Conservation (phyloP, 2,113 vertebrate species). For the Pollimyrus isidori region DNA sequence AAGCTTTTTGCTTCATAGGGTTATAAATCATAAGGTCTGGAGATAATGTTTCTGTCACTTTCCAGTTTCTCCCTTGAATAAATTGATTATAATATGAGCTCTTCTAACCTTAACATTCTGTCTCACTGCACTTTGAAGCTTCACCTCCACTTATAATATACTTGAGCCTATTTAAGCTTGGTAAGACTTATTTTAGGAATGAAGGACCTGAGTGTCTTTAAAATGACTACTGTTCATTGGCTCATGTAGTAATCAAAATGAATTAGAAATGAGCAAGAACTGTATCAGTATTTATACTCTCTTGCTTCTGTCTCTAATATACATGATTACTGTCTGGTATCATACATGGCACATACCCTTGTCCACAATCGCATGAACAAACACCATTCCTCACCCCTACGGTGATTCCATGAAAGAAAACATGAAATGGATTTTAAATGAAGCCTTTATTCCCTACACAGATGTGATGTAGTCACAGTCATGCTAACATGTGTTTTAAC, state of each 20-base stretch:
- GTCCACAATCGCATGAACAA: not conserved
- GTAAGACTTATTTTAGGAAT: slow-evolving; percentile 10
- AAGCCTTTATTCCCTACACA: not conserved
- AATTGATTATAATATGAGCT: slow-evolving; percentile 30
- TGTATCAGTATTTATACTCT: not conserved
- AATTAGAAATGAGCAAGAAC: not conserved
- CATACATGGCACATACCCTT: not conserved
- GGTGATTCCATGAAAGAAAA: not conserved
- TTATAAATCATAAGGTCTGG: slow-evolving; percentile 26
- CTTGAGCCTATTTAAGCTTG: slow-evolving; percentile 26
- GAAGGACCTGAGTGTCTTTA: slow-evolving; percentile 14
- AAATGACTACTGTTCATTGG: slow-evolving; percentile 24
- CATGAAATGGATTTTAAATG: not conserved
- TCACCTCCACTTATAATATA: slow-evolving; percentile 3
- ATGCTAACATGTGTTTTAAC: not conserved
- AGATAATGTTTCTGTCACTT: slow-evolving; percentile 31
- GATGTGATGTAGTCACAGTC: not conserved
- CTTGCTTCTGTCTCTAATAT: not conserved
- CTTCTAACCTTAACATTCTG: slow-evolving; percentile 19
- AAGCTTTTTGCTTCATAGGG: slow-evolving; percentile 19
- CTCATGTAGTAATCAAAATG: not conserved
- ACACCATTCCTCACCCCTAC: not conserved
- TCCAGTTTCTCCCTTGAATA: slow-evolving; percentile 24
- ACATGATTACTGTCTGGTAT: not conserved
- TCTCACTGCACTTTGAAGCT: slow-evolving; percentile 14